These are phyloP conservation scores for Drosophila bifasciata DNA, from an alignment of 1,140 invertebrate genomes.

Conservation along the genomic window DNA sequence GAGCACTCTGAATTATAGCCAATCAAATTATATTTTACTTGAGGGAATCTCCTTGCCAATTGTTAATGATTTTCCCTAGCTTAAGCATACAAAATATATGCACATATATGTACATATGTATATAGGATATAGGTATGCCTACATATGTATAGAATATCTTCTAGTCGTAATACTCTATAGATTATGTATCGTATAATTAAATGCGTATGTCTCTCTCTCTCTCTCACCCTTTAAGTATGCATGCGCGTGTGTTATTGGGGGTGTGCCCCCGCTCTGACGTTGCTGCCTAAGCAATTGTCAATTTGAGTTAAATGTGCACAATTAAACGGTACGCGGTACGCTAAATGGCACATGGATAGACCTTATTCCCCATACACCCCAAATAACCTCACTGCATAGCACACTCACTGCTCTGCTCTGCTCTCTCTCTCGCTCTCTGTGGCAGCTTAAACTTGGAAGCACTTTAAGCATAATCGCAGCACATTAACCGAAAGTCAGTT, in stretches of 20 bases:
- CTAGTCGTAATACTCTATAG: too few species aligned
- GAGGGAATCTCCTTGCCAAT: too few species aligned
- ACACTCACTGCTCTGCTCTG: too few species aligned
- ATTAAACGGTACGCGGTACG: conserved; percentile 56
- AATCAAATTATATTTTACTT: too few species aligned
- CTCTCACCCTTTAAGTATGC: too few species aligned
- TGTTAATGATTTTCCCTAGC: too few species aligned
- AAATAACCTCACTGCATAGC: not conserved
- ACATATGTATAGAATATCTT: too few species aligned
- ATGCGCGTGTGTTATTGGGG: not conserved
- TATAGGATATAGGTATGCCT: too few species aligned
- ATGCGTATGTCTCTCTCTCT: conserved; percentile 20
- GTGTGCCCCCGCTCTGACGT: conserved; percentile 11
- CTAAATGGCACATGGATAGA: conserved; percentile 48
- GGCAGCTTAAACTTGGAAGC: conserved; percentile 3
- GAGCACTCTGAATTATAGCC: too few species aligned
- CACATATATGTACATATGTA: too few species aligned
- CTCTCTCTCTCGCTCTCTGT: too few species aligned
- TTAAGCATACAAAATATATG: too few species aligned
- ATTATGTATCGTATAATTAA: conserved; percentile 55
- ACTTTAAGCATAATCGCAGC: conserved; percentile 54
- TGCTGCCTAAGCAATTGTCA: conserved; percentile 67
- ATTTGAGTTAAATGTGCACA: conserved; percentile 75
- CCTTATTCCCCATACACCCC: conserved; percentile 4
- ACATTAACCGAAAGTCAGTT: conserved; percentile 61